A percentile compares a stretch with the other conserved stretches of the same genome.
phyloP scores from a whole-genome alignment of 2,888 invertebrate genomes.

The Plagiodera versicolora region DNA sequence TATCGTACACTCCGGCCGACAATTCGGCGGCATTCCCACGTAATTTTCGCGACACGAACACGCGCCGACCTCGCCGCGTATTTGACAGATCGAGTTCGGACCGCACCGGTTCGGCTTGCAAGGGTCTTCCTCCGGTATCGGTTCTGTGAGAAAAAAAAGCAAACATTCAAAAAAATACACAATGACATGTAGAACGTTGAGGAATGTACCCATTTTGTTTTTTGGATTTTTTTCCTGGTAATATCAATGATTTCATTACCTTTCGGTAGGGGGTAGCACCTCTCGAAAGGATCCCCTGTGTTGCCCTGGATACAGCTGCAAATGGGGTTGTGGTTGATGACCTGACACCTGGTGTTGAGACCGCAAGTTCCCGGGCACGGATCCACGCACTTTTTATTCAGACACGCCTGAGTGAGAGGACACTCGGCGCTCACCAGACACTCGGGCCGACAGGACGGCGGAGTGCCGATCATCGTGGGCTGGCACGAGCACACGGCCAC shows the following conservation, averaged over 20 bases:
- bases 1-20: constrained; percentile 71
- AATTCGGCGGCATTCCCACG: constrained; percentile 66
- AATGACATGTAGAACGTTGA: too few relatives aligned
- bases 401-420: constrained; percentile 73
- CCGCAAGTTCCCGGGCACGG: constrained; percentile 84
- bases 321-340: constrained; percentile 79
- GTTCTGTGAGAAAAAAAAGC: constrained; percentile 35
- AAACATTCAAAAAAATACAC: background rate
- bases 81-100: constrained; percentile 58
- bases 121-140: constrained; percentile 59
- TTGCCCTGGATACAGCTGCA: constrained; percentile 72
- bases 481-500: constrained; percentile 71
- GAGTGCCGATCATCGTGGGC: constrained; percentile 70
- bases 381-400: constrained; percentile 76
- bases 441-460: constrained; percentile 77
- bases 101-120: constrained; percentile 72
- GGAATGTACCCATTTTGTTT: too few relatives aligned
- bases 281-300: constrained; percentile 76
- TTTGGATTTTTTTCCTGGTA: too few relatives aligned
- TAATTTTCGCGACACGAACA: constrained; percentile 66
- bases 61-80: constrained; percentile 54
- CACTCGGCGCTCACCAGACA: constrained; percentile 82
- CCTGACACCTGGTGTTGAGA: constrained; percentile 70
- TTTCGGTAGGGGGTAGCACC: constrained; percentile 61
- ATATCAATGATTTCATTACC: constrained; percentile 31